Percentiles rank a stretch among this genome's conserved stretches.
phyloP scores from a whole-genome alignment of 2,113 vertebrate genomes.

The Gymnorhina tibicen region DNA sequence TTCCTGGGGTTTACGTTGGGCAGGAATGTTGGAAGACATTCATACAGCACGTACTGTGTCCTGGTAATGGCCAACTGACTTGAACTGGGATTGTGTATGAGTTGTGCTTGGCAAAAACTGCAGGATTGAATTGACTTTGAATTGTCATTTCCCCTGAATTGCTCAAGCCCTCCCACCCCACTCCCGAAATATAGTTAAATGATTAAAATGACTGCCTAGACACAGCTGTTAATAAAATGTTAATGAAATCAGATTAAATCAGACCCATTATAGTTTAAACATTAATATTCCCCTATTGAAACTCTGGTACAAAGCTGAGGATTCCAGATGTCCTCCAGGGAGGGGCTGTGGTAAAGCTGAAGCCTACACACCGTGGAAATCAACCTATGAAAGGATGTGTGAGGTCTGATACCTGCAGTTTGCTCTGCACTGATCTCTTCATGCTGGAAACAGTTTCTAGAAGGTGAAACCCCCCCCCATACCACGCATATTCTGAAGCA shows the following conservation, averaged over 20 bases:
- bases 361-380: not conserved
- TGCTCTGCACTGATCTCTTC: not conserved
- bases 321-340: not conserved
- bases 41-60: not conserved
- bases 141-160: slow-evolving; percentile 7
- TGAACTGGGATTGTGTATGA: not conserved
- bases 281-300: slow-evolving; percentile 7
- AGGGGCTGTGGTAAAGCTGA: not conserved
- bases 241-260: slow-evolving; percentile 36
- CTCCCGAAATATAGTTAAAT: not conserved
- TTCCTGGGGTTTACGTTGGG: not conserved
- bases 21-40: not conserved
- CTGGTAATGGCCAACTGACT: not conserved
- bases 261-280: slow-evolving; percentile 9
- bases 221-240: slow-evolving; percentile 31
- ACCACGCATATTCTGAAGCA: not conserved
- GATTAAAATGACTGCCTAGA: slow-evolving; percentile 17
- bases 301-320: not conserved
- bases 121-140: not conserved
- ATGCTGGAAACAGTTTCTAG: not conserved
- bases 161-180: not conserved
- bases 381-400: not conserved
- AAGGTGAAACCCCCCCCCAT: not conserved
- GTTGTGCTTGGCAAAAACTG: not conserved
- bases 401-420: not conserved